Evolutionary conservation across 2,113 vertebrate genomes (phyloP), one percentile per base, ranked within the genome.

Genomic region (Elgaria multicarinata): DNA sequence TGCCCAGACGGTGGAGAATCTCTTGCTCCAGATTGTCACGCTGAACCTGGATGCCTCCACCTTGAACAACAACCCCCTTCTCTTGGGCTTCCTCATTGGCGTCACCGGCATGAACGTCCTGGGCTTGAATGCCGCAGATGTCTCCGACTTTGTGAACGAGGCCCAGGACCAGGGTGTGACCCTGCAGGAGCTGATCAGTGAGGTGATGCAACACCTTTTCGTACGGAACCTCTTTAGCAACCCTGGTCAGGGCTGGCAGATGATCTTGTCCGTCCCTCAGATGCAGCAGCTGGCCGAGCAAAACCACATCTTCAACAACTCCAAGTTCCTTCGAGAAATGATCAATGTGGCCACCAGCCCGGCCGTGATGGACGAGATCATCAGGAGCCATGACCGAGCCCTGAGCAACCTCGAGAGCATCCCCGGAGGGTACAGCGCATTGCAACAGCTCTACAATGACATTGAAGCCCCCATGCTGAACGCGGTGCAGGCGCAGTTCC

Each of bases 351-450:
- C 97, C 67, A 96, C 97, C 82, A 99, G 98, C 92, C 98, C 98
- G 0, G 98, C 99, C 18, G 97, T 98, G 97, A 98, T 98, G 98
- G 98, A 98, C 90, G 98, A 99, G 95, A 98, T 99, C 97, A 98
- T 99, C 96, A 97, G 98, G 79, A 99, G 98, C 96, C 97, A 97
- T 39, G 99, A 99, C 84, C 95, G 98, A n/a, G 98, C 98, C 1
- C 96, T 99, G 84, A 99, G 97, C 95, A 99, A 99, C 96, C 96
- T 99, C 28, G 98, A 99, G 92, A 99, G 98, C 97, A 98, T 98
- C 93, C 98, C 98, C 0, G 98, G 98, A 0, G 98, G 98, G 55
- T 98, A 98, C 95, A 98, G 98, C 18, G 98, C 98, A 74, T 96
- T 99, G 91, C 97, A 98, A 71, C 97, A 98, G 95, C 97, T 98